Percentiles rank a stretch among this genome's conserved stretches.
These are phyloP conservation scores for Cordilura impudica DNA, from an alignment of 2,888 invertebrate species.

Conservation along the genomic window DNA sequence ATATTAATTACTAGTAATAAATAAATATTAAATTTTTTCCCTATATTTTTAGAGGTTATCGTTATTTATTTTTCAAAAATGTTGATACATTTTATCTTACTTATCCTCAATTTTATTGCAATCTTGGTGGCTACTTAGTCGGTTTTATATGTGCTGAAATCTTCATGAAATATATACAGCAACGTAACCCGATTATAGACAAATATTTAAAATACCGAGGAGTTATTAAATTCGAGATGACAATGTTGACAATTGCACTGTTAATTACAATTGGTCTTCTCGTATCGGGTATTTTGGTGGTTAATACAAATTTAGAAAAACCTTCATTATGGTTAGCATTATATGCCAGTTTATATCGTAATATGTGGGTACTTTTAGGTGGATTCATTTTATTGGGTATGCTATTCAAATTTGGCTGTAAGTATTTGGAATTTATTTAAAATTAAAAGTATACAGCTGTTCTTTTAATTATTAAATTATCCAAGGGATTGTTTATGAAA, in stretches of 20 bases:
- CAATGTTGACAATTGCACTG: constrained; percentile 62
- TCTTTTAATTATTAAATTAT: no score
- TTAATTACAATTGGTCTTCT: constrained; percentile 63
- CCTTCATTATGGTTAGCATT: constrained; percentile 75
- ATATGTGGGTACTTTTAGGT: constrained; percentile 75
- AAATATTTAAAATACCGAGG: constrained; percentile 54
- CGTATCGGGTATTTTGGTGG: constrained; percentile 72
- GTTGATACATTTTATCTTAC: constrained; percentile 68
- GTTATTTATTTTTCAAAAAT: constrained; percentile 72
- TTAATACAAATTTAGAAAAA: constrained; percentile 69
- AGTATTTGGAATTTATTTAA: no score
- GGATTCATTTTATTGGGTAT: constrained; percentile 69
- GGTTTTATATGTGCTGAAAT: constrained; percentile 64
- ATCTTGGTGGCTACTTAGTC: constrained; percentile 72
- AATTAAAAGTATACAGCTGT: no score
- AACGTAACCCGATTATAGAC: background rate
- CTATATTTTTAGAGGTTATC: constrained; percentile 67
- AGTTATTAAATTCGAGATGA: constrained; percentile 63
- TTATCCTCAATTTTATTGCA: constrained; percentile 72
- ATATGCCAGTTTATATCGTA: constrained; percentile 76
- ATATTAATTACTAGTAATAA: background rate
- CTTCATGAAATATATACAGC: constrained; percentile 23
- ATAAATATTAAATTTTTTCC: background rate
- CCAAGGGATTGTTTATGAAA: no score
- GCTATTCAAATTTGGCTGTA: constrained; percentile 71